Evolutionary conservation across 2,113 vertebrate genomes (phyloP), one percentile per base, ranked within the genome.

Genomic region (Neolamprologus kungweensis): DNA sequence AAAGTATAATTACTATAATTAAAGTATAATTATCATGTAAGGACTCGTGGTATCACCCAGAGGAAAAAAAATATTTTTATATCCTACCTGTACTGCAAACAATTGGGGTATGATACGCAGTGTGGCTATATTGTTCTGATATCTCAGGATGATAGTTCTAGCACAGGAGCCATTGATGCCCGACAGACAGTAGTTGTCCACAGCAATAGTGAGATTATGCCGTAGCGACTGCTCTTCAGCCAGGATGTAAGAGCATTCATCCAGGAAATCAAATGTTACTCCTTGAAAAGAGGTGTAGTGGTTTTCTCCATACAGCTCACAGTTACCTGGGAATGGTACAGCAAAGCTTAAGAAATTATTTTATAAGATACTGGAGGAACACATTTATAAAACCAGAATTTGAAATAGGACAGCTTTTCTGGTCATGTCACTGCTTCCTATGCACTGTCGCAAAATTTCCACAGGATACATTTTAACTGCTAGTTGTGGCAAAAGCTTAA

Each of bases 201-300:
- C 90, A 16, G 86, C 85, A 60, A 97, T 92, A 40, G 88, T 94
- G 37, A 97, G 90, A 63, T 91, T 6, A 68, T 96, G 68, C 4
- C 0, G 82, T 50, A 88, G 89, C 3, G 71, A 71, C 57, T 7
- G 90, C 85, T 97, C 97, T 84, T 96, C 91, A 26, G 97, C 91
- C 79, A 97, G 88, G 40, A 92, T 85, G 81, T 96, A 96, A 26
- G 94, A 96, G 82, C 97, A 97, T 7, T 94, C 65, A 0, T 95
- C 87, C 57, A 94, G 35, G 83, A 96, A 96, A 83, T 91, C 45
- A 88, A 94, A 97, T 4, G 8, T 0, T 1, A 89, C 47, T 6
- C 95, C 96, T 57, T 92, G 47, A 80, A 97, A 97, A 19, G 96
- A 89, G 19, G 84, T 92, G 88, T 96, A 97, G 71, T 97, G 97